These are phyloP conservation scores for Lobophora halterata DNA, from an alignment of 2,888 invertebrate genomes.

Conservation along the genomic window DNA sequence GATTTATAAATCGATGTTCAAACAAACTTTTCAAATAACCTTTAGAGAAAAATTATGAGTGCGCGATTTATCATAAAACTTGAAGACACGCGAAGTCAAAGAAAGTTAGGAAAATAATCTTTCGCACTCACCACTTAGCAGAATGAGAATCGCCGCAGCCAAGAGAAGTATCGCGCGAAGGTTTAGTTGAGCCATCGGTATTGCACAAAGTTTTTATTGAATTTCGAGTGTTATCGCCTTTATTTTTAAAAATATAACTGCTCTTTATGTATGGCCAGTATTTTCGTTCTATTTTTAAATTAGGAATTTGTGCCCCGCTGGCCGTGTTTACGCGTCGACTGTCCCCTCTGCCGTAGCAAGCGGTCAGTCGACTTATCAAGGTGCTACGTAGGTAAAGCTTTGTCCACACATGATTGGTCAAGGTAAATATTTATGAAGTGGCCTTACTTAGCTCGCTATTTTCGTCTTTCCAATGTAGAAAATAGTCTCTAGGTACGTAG, in stretches of 20 bases:
- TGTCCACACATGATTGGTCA: slow-evolving; percentile 25
- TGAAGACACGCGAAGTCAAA: slow-evolving; percentile 37
- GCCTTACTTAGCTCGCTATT: no score
- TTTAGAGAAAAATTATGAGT: slow-evolving; percentile 31
- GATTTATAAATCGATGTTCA: slow-evolving; percentile 20
- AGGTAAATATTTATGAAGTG: slow-evolving; percentile 1
- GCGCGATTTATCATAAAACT: slow-evolving; percentile 47
- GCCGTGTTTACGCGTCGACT: slow-evolving; percentile 42
- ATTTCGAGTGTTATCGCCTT: no score
- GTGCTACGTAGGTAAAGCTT: slow-evolving; percentile 31
- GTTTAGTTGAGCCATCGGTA: slow-evolving; percentile 52
- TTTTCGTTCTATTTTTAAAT: slow-evolving; percentile 3
- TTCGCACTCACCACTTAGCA: slow-evolving; percentile 69
- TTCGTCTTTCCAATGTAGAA: slow-evolving; percentile 1
- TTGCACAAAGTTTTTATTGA: slow-evolving; percentile 34
- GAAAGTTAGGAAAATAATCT: slow-evolving; percentile 46
- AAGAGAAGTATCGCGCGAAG: slow-evolving; percentile 35
- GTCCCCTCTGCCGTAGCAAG: slow-evolving; percentile 27
- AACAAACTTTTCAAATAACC: slow-evolving; percentile 34
- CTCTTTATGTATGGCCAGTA: no score
- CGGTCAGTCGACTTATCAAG: slow-evolving; percentile 26
- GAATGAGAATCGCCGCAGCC: slow-evolving; percentile 57
- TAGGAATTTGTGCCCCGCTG: slow-evolving; percentile 16
- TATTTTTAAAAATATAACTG: no score
- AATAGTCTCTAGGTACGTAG: no score